These are phyloP conservation scores for Upupa epops DNA, from an alignment of 2,113 vertebrate species.

Conservation along the genomic window DNA sequence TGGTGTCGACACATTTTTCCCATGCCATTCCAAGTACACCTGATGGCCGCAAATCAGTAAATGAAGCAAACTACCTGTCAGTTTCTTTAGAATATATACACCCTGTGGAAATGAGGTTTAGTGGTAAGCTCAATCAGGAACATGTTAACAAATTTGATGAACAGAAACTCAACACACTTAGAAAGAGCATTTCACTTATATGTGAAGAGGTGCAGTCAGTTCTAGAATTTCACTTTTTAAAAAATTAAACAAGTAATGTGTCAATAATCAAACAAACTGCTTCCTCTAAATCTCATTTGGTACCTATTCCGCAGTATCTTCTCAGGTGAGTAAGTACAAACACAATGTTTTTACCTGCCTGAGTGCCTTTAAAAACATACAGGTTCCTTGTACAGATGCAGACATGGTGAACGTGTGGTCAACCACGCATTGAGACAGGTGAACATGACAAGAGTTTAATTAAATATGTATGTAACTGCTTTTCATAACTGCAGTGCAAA, in stretches of 20 bases:
- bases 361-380: neutral
- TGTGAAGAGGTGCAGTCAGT: neutral
- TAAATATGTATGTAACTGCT: neutral
- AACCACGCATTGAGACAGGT: neutral
- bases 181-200: neutral
- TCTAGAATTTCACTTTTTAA: neutral
- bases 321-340: neutral
- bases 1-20: slow-evolving; percentile 1
- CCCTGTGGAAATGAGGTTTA: neutral
- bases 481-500: neutral
- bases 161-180: neutral
- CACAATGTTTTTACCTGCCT: neutral
- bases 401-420: neutral
- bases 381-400: neutral
- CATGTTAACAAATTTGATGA: neutral
- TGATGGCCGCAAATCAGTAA: slow-evolving; percentile 12
- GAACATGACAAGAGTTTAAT: neutral
- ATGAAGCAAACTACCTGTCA: neutral
- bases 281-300: neutral
- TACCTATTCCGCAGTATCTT: neutral
- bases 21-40: neutral
- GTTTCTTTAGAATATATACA: neutral
- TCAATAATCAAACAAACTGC: neutral
- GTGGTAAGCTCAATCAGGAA: neutral
- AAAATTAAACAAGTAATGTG: neutral